Base-by-base conservation (phyloP, 2,888 invertebrate genomes). In the Nomada lathburiana region DNA sequence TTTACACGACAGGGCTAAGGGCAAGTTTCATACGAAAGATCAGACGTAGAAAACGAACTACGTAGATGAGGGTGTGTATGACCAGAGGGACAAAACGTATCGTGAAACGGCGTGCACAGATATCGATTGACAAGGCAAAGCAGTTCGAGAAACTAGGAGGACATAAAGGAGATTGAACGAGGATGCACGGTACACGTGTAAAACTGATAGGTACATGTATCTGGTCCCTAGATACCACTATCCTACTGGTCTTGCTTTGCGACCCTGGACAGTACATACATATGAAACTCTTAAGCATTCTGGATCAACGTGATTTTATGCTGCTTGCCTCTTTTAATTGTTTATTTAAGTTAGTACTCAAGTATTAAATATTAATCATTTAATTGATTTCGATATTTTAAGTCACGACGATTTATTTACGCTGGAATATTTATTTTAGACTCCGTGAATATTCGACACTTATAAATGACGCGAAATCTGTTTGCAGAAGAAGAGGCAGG, bases 121-220 rank as follows among this genome's bases (percentile, higher is more conserved):
- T 86, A 92, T 92, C 90, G 92, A 92, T 91, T 91, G 91, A 90
- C 90, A 88, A 86, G 89, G 88, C 83, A 85, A 90, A 87, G 89
- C 88, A 89, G 90, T 90, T 90, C 82, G 88, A 87, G 90, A 89
- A 92, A 92, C 89, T 89, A 79, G 88, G 67, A 87, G 89, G 89
- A 88, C 89, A 92, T 92, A 92, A 92, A 92, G 88, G 88, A 92
- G 91, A 92, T 92, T 92, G 92, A 91, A 92, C 90, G 90, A 87
- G 89, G 86, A 88, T 83, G 84, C 78, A 75, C 72, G 80, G 52
- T 63, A 85, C 80, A 83, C 85, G 76, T 88, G 86, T 89, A 88
- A 89, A 90, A 85, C 86, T 84, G 78, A 84, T 76, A 84, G 88
- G 74, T 86, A 76, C 78, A 79, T 76, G 73, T 88, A 80, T 82